Conservation (phyloP, 2,797 vertebrate genomes). For the Nasua narica region DNA sequence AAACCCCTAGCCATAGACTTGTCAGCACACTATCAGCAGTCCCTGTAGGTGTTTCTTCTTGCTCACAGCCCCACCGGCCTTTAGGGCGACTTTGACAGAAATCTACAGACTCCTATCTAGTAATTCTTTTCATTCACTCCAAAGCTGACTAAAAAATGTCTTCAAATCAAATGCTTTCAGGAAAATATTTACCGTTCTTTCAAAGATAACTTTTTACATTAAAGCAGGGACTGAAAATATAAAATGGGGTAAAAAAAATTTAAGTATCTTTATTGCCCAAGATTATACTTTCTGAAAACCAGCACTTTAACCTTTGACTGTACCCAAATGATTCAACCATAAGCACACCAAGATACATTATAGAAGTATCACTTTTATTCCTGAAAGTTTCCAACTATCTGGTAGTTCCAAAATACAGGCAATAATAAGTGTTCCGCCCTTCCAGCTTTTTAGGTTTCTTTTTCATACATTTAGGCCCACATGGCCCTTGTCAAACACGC, state of each 20-base stretch:
- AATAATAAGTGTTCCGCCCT: neutral
- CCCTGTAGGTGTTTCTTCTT: neutral
- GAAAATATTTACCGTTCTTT: constrained; percentile 28
- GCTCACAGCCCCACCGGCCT: neutral
- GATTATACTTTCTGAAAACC: constrained; percentile 24
- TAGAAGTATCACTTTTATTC: neutral
- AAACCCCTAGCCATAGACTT: neutral
- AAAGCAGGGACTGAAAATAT: neutral
- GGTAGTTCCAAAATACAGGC: neutral
- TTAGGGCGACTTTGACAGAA: neutral
- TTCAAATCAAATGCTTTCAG: constrained; percentile 8
- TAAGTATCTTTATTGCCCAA: neutral
- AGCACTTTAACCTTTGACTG: neutral
- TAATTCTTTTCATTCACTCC: neutral
- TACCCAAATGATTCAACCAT: neutral
- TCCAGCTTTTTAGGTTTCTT: neutral
- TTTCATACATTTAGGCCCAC: neutral
- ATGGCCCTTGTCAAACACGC: neutral
- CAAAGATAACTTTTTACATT: neutral
- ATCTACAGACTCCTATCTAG: neutral
- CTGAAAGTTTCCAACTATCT: neutral
- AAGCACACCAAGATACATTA: neutral
- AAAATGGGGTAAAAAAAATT: neutral
- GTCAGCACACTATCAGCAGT: neutral
- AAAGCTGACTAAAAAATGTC: neutral